phyloP scores from a whole-genome alignment of 2,113 vertebrate genomes.

The Petrocephalus zakoni region DNA sequence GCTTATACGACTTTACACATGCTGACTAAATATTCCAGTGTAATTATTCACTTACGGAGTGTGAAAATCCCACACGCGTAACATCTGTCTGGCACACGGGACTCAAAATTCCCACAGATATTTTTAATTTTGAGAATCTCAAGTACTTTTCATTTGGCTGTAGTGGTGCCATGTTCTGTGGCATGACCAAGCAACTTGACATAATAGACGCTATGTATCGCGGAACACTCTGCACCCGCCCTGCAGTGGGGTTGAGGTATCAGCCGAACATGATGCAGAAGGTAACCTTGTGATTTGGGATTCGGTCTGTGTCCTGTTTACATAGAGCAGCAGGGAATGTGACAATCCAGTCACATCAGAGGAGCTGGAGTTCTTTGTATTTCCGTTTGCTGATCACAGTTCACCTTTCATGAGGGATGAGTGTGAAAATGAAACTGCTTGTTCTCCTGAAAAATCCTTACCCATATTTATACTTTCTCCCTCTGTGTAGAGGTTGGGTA shows the following conservation, averaged over 20 bases:
- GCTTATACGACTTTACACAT: not conserved
- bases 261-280: slow-evolving; percentile 50
- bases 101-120: not conserved
- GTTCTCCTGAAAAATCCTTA: slow-evolving; percentile 38
- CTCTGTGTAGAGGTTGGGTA: slow-evolving; percentile 79
- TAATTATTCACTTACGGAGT: not conserved
- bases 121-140: slow-evolving; percentile 26
- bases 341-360: slow-evolving; percentile 42
- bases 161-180: not conserved
- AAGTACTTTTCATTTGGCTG: slow-evolving; percentile 35
- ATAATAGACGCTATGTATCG: not conserved
- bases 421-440: slow-evolving; percentile 21
- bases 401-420: slow-evolving; percentile 41
- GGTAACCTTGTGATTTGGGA: slow-evolving; percentile 61
- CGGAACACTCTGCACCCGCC: not conserved
- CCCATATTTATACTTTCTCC: slow-evolving; percentile 45
- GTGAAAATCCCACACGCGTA: not conserved
- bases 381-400: slow-evolving; percentile 54
- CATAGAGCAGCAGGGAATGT: slow-evolving; percentile 50
- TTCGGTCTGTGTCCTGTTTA: slow-evolving; percentile 59
- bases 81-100: not conserved
- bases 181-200: not conserved
- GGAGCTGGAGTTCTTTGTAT: slow-evolving; percentile 42
- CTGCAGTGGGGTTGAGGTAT: not conserved
- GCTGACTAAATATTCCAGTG: not conserved